Evolutionary conservation across 23 tunicate species (phyloP), one percentile per base, ranked within the genome.

Genomic region (Ascidia mentula): DNA sequence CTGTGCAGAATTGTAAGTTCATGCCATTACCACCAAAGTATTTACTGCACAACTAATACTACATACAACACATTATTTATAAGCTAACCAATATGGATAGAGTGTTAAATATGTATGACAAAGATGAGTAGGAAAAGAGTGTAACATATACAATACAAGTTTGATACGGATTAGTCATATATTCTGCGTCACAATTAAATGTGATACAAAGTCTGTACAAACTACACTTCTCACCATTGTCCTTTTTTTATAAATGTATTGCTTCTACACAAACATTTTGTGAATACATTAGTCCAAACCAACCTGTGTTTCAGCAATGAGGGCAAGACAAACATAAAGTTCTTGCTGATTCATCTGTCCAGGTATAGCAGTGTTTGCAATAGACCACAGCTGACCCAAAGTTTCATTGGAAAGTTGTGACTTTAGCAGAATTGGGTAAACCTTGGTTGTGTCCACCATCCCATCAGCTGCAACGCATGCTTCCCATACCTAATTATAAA

Each of bases 261-360:
- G 17, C 60, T 17, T 17, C 60, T 45, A 18, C 18, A 45, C 32
- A 69, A 69, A 69, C 32, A 28, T 28, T 26, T 69, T 69, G 15
- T 69, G 12, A 69, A 12, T 9, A 69, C 33, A 8, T 69, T 12
- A 69, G n/a, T 12, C 72, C 33, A 69, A 26, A 69, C 38, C 26
- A 31, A 87, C 92, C 92, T 87, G 92, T 18, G 89, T 76, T 45
- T 87, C n/a, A 17, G 92, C 92, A 34, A 92, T 92, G 22, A 92
- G 71, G 31, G 86, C 92, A 30, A 92, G 89, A 24, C 85, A 79
- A 34, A 75, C 69, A 53, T 75, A 92, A 4, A 92, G 85, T 38
- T 92, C 97, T 13, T 60, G 37, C 5, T 77, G 90, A 69, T 85
- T 83, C 31, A 92, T 75, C 53, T 86, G 77, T 0, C 97, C 97